A percentile compares a stretch with the other conserved stretches of the same genome.
Evolutionary conservation across 2,113 vertebrate genomes (phyloP).

Genomic region (Martes martes): DNA sequence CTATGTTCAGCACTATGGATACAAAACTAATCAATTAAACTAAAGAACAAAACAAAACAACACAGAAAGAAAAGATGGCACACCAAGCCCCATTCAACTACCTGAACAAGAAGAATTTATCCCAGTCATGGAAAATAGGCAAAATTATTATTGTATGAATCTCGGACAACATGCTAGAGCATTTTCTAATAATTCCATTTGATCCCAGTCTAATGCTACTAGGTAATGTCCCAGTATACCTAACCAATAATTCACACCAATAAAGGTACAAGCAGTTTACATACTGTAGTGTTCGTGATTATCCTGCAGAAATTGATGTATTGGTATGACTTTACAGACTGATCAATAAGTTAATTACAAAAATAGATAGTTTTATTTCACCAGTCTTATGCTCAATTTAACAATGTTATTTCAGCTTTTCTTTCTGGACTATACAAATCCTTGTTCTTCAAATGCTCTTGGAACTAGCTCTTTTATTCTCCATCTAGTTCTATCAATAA

Average conservation of each 20-base stretch:
- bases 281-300: background rate
- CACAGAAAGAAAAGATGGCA: background rate
- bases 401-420: background rate
- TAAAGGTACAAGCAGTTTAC: background rate
- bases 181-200: background rate
- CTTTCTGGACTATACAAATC: background rate
- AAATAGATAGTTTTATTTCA: background rate
- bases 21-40: background rate
- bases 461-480: background rate
- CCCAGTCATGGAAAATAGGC: background rate
- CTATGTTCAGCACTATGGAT: background rate
- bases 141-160: background rate
- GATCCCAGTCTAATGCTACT: background rate
- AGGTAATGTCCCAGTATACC: background rate
- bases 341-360: background rate
- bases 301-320: background rate
- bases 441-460: background rate
- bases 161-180: background rate
- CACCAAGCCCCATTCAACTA: background rate
- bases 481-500: background rate
- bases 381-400: background rate
- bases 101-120: background rate
- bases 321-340: background rate
- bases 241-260: background rate
- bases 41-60: background rate